These are phyloP conservation scores for Achatina immaculata DNA, from an alignment of 1,140 invertebrate genomes.

Conservation along the genomic window DNA sequence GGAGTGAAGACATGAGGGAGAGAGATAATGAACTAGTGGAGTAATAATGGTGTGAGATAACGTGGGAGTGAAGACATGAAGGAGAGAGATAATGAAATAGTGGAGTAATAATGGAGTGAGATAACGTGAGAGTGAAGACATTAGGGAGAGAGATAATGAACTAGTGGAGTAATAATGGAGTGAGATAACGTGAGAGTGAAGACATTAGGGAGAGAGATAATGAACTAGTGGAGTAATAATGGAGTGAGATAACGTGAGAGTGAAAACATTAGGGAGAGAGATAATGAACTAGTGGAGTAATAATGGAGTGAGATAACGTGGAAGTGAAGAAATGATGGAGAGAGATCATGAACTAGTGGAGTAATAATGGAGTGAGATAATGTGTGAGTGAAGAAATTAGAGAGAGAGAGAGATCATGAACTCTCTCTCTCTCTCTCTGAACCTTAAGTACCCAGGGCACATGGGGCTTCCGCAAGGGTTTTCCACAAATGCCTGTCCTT, in stretches of 20 bases:
- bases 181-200: background rate
- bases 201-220: background rate
- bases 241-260: slow-evolving; percentile 18
- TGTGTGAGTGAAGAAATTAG: slow-evolving; percentile 3
- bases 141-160: background rate
- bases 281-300: background rate
- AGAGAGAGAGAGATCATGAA: background rate
- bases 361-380: background rate
- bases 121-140: background rate
- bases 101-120: background rate
- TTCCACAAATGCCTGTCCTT: too few relatives aligned
- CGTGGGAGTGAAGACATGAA: background rate
- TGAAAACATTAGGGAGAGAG: background rate
- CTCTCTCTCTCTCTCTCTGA: too few relatives aligned
- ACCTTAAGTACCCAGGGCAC: too few relatives aligned
- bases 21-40: slow-evolving; percentile 21
- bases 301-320: background rate
- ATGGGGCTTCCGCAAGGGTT: too few relatives aligned
- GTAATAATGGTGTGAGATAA: background rate
- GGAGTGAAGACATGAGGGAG: slow-evolving; percentile 27
- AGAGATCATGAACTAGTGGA: background rate
- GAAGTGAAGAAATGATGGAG: background rate
- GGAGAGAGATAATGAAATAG: too few relatives aligned
- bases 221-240: background rate
- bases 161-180: too few relatives aligned